Evolutionary conservation across 2,797 vertebrate genomes (phyloP).

Genomic region (Halcyon chelicuti): DNA sequence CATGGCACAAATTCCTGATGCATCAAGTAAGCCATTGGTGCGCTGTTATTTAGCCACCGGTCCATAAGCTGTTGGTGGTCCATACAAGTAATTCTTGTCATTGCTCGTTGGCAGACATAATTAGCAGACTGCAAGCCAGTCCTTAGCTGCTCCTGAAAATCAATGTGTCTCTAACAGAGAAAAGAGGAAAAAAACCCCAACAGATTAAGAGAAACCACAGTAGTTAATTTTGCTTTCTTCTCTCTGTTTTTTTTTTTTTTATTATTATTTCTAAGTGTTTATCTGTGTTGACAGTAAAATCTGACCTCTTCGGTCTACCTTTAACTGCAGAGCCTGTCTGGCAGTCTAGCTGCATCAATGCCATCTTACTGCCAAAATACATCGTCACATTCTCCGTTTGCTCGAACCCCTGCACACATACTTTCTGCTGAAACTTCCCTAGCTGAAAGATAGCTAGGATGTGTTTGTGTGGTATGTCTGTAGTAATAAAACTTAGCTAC

Average conservation of each 20-base stretch:
- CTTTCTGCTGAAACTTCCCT: not conserved
- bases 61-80: not conserved
- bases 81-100: not conserved
- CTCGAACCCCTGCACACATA: not conserved
- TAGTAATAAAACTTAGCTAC: not conserved
- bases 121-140: not conserved
- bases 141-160: conserved; percentile 2
- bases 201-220: not conserved
- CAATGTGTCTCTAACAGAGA: rapidly evolving
- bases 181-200: not conserved
- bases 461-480: not conserved
- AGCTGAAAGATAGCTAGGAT: not conserved
- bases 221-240: not conserved
- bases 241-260: not conserved
- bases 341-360: not conserved
- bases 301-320: not conserved
- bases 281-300: not conserved
- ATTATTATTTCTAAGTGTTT: not conserved
- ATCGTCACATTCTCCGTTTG: not conserved
- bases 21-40: not conserved
- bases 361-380: not conserved
- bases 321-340: not conserved
- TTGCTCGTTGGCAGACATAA: not conserved
- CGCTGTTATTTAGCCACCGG: not conserved
- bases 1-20: not conserved